Base-by-base conservation (phyloP, 2,888 invertebrate species). In the Eristalinus sepulchralis region DNA sequence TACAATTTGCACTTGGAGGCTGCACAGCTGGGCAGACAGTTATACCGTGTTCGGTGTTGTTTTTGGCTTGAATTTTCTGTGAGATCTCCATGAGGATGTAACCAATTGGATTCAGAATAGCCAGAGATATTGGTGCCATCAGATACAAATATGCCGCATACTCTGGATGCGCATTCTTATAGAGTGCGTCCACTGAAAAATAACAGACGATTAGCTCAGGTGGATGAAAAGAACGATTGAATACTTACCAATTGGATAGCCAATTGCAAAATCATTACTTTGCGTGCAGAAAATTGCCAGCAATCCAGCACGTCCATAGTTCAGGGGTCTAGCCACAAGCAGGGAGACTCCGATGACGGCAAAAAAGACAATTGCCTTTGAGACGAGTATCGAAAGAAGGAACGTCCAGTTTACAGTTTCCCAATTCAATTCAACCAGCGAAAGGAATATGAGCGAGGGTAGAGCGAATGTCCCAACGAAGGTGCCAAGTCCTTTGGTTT, bases 261-360 rank as follows among this genome's bases (percentile, higher is more conserved):
- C 98, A 89, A 99, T 95, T 22, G 99, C 98, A 93, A 99, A 98
- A 93, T 99, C 99, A 94, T 99, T 99, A 91, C 98, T 98, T 92
- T 98, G 98, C 0, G 98, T 98, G 89, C 97, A 96, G 92, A 98
- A 98, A 90, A 99, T 98, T 20, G 97, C 97, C 94, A 97, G 97
- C 80, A 99, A 94, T 13, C 98, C 98, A 60, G 98, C 97, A 90
- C 96, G 95, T 3, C 97, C 97, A 88, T 96, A 94, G 92, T 97
- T 96, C 20, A 96, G 91, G 6, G 97, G 97, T 90, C 96, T 95
- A n/a, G 95, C 95, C 57, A 97, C 95, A 59, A 98, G 91, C 83
- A 98, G 90, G 2, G 97, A 96, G 33, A 98, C 94, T 59, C 96
- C 91, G 66, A 96, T 94, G 17, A 98, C 98, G 80, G 94, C 93